Evolutionary conservation across 2,888 invertebrate species (phyloP).

Genomic region (Blastobasis adustella): DNA sequence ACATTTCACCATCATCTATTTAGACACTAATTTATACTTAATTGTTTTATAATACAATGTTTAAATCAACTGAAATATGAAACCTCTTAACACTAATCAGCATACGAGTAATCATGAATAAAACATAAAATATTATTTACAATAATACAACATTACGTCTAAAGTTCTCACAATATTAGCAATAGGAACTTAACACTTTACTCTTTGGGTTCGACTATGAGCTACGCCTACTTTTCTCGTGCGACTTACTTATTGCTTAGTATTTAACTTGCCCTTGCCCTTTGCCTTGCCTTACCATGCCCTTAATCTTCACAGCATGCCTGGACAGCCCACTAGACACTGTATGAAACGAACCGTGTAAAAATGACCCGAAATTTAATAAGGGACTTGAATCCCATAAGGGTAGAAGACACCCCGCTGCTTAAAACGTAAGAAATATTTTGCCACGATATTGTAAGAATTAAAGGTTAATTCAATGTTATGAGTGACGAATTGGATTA

Average conservation of each 20-base stretch:
- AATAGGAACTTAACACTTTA: too few species aligned
- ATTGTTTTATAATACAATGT: too few species aligned
- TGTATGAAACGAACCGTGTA: constrained; percentile 3
- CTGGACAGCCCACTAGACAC: constrained; percentile 23
- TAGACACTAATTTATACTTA: too few species aligned
- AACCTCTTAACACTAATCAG: too few species aligned
- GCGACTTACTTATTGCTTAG: constrained; percentile 13
- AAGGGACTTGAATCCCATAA: constrained; percentile 8
- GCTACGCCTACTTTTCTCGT: constrained; percentile 32
- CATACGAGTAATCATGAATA: too few species aligned
- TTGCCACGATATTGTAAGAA: constrained; percentile 43
- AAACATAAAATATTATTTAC: too few species aligned
- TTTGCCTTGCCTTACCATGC: too few species aligned
- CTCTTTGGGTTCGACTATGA: not conserved
- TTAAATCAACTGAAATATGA: too few species aligned
- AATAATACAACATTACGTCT: too few species aligned
- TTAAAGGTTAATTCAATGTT: constrained; percentile 53
- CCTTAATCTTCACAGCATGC: constrained; percentile 50
- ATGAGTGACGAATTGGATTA: constrained; percentile 24
- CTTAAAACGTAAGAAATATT: constrained; percentile 33
- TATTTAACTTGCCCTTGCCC: constrained; percentile 16
- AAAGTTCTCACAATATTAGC: too few species aligned
- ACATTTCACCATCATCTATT: too few species aligned
- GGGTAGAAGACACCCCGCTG: constrained; percentile 42
- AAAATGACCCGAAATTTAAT: constrained; percentile 6